Conservation (phyloP, 1,140 invertebrate species). For the Stegodyphus dumicola region DNA sequence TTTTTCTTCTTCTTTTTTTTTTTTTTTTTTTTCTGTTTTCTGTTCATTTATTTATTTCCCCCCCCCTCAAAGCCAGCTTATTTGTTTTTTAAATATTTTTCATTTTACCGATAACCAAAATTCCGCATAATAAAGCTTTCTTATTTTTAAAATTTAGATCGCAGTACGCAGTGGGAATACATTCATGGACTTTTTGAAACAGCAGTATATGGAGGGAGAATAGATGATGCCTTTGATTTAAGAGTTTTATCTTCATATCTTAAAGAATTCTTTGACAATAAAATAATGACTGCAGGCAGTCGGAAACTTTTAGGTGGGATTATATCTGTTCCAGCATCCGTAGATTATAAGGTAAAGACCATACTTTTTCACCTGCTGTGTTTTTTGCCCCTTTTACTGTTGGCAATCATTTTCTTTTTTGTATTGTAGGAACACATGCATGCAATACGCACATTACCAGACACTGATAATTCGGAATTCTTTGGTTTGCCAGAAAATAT, state of each 20-base stretch:
- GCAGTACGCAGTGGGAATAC: constrained; percentile 77
- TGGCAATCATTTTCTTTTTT: neutral
- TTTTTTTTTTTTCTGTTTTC: too few relatives aligned
- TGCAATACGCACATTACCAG: constrained; percentile 75
- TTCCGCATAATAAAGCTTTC: too few relatives aligned
- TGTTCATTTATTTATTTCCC: too few relatives aligned
- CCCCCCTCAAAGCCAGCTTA: too few relatives aligned
- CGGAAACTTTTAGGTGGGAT: constrained; percentile 71
- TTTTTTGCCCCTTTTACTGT: neutral
- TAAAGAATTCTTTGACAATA: constrained; percentile 76
- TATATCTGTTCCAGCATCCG: constrained; percentile 71
- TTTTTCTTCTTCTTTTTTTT: too few relatives aligned
- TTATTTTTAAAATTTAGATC: neutral
- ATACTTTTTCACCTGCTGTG: constrained; percentile 1
- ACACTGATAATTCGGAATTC: constrained; percentile 76
- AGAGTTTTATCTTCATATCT: constrained; percentile 81
- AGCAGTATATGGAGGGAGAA: constrained; percentile 87
- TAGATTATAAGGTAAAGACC: constrained; percentile 69
- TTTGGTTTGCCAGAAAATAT: constrained; percentile 87
- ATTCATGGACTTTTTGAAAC: constrained; percentile 83
- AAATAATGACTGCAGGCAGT: constrained; percentile 71
- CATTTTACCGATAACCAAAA: too few relatives aligned
- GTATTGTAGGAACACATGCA: constrained; percentile 74
- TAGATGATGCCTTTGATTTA: constrained; percentile 85
- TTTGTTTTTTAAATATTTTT: too few relatives aligned